phyloP scores from a whole-genome alignment of 2,113 vertebrate species.

The Herpetotheres cachinnans region DNA sequence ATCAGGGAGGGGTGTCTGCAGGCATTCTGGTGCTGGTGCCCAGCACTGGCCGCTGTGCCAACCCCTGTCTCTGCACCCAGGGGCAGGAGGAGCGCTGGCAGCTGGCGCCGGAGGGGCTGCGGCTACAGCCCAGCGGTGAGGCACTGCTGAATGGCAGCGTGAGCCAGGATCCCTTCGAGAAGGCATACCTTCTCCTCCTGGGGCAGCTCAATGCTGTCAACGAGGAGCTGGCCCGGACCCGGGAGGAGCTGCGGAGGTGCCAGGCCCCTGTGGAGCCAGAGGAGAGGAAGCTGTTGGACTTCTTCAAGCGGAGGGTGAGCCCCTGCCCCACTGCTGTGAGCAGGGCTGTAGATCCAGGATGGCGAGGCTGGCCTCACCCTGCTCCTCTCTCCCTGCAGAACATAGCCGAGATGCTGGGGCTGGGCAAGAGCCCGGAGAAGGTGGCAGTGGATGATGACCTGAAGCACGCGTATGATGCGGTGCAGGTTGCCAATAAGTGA shows the following conservation, averaged over 20 bases:
- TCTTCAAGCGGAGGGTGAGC: background rate
- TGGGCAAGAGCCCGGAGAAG: constrained; percentile 62
- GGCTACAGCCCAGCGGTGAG: background rate
- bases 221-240: background rate
- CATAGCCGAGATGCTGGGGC: constrained; percentile 67
- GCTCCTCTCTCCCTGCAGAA: constrained; percentile 33
- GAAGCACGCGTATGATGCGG: constrained; percentile 69
- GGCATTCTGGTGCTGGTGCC: background rate
- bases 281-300: background rate
- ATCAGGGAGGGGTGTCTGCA: rapidly evolving
- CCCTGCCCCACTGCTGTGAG: rapidly evolving
- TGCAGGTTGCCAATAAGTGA: constrained; percentile 81
- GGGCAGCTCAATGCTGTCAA: background rate
- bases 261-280: background rate
- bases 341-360: too few relatives aligned
- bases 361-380: background rate
- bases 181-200: background rate
- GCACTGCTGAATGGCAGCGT: rapidly evolving
- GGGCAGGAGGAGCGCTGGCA: background rate
- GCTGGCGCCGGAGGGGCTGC: background rate
- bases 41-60: too few relatives aligned
- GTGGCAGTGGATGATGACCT: constrained; percentile 68
- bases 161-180: background rate
- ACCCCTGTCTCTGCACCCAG: background rate
- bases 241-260: background rate